Conservation (phyloP, 2,888 invertebrate genomes). For the Hypsopygia costalis region DNA sequence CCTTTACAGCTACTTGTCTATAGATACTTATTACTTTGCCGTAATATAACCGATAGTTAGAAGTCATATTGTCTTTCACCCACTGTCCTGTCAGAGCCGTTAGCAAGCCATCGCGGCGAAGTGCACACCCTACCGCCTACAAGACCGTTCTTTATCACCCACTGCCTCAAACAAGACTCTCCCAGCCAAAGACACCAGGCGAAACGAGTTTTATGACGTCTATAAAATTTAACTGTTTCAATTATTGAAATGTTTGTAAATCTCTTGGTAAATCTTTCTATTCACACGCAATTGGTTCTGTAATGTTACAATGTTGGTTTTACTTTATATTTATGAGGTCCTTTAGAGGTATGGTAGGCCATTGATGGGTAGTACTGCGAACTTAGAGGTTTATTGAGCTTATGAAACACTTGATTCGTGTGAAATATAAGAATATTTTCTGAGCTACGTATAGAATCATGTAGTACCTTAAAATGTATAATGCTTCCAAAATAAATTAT, state of each 20-base stretch:
- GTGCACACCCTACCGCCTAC: conserved; percentile 42
- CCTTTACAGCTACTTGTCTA: too few relatives aligned
- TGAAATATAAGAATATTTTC: too few relatives aligned
- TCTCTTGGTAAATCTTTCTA: conserved; percentile 6
- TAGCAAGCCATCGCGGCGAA: conserved; percentile 19
- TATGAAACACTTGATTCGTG: too few relatives aligned
- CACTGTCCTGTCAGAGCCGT: conserved; percentile 16
- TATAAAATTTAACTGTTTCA: conserved; percentile 41
- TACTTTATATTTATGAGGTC: too few relatives aligned
- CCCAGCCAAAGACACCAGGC: conserved; percentile 14
- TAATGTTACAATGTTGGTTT: neutral
- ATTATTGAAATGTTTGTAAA: conserved; percentile 29
- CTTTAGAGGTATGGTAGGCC: too few relatives aligned
- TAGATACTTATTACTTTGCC: too few relatives aligned
- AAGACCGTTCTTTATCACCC: conserved; percentile 41
- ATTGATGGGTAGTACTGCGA: too few relatives aligned
- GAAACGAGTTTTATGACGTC: conserved; percentile 37
- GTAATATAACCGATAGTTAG: too few relatives aligned
- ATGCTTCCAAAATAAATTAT: too few relatives aligned
- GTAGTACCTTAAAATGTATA: too few relatives aligned
- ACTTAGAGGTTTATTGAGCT: too few relatives aligned
- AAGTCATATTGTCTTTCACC: conserved; percentile 22
- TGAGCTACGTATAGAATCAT: too few relatives aligned
- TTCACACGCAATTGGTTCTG: conserved; percentile 21
- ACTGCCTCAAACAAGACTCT: conserved; percentile 13